Conservation (phyloP, 2,113 vertebrate species). For the Otolemur garnettii region DNA sequence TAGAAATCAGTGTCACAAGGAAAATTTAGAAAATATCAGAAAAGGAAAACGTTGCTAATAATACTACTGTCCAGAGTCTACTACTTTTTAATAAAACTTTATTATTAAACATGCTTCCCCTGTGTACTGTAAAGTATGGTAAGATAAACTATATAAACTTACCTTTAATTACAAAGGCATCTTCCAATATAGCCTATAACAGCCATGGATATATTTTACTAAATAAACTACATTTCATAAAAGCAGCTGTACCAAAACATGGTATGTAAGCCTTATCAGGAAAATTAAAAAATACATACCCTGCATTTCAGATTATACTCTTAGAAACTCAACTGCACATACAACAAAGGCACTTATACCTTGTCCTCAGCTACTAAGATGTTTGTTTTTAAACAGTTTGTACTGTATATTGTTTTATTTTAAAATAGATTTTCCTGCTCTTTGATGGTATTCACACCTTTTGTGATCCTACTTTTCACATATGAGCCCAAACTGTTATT, state of each 20-base stretch:
- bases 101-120: not conserved
- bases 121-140: not conserved
- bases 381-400: not conserved
- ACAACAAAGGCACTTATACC: not conserved
- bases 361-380: not conserved
- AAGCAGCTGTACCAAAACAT: not conserved
- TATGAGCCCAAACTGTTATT: not conserved
- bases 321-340: not conserved
- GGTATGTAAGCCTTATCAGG: not conserved
- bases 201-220: not conserved
- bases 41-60: not conserved
- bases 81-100: not conserved
- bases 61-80: not conserved
- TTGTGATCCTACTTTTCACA: not conserved
- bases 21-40: not conserved
- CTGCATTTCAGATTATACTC: not conserved
- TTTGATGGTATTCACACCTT: not conserved
- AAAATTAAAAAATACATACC: not conserved
- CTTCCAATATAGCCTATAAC: not conserved
- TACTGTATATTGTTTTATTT: not conserved
- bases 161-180: not conserved
- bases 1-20: not conserved
- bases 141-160: not conserved
- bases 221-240: not conserved
- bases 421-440: constrained; percentile 49